Evolutionary conservation across 2,888 invertebrate species (phyloP).

Genomic region (Rotaria sp.): DNA sequence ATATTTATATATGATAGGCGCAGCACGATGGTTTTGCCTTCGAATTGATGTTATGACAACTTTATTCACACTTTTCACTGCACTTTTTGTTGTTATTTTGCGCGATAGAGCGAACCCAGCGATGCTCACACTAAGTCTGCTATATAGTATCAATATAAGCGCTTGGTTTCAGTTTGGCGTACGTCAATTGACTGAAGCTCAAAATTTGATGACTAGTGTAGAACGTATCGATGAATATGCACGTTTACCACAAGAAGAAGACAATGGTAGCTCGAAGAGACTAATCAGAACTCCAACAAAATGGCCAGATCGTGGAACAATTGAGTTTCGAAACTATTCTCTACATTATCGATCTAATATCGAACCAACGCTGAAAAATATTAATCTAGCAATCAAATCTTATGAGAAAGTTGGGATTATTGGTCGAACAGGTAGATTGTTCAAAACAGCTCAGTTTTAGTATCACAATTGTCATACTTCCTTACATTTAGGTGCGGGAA

Average conservation of each 20-base stretch:
- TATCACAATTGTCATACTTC: no score
- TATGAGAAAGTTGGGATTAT: conserved; percentile 66
- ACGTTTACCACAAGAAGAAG: conserved; percentile 66
- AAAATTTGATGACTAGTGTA: conserved; percentile 62
- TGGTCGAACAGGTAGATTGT: conserved; percentile 55
- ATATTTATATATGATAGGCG: conserved; percentile 80
- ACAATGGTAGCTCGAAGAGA: conserved; percentile 46
- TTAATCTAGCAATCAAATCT: conserved; percentile 54
- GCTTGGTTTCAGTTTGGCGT: conserved; percentile 85
- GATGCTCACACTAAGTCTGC: no score
- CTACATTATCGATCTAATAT: conserved; percentile 64
- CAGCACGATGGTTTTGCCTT: conserved; percentile 84
- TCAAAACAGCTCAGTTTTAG: no score
- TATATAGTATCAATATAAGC: conserved; percentile 59
- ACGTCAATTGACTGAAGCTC: conserved; percentile 73
- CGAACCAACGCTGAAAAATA: conserved; percentile 66
- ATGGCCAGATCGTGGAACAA: conserved; percentile 56
- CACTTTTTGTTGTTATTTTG: no score
- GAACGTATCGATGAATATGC: conserved; percentile 76
- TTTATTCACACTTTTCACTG: no score
- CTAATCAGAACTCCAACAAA: conserved; percentile 49
- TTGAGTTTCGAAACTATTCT: conserved; percentile 53
- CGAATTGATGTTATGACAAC: conserved; percentile 84
- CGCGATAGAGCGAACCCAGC: no score
- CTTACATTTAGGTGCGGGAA: no score